Evolutionary conservation across 2,888 invertebrate genomes (phyloP), one percentile per base, ranked within the genome.

Genomic region (Apodemia hepburni): DNA sequence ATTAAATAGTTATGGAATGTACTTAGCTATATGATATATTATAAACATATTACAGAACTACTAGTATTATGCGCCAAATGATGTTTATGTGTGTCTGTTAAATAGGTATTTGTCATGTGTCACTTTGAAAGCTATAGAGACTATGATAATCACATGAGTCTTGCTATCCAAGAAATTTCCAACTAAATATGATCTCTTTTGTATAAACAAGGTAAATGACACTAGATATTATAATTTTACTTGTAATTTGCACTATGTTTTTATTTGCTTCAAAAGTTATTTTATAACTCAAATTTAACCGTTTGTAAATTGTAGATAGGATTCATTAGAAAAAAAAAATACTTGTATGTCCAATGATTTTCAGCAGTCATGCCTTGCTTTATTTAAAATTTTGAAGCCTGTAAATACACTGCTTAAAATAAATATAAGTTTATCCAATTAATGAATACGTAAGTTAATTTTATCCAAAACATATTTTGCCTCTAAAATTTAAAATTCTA

Each of bases 151-250:
- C 9, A 11, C 38, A 38, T 38, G 4, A 38, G 38, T 38, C 11
- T 12, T 1, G 38, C 4, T 2, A 38, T 11, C 3, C 38, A 12
- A 38, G 4, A 38, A 38, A 38, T 38, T 38, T 38, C 38, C 38
- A 38, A 51, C 22, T 18, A 51, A 51, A 51, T 51, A 51, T 51
- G 51, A 51, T 51, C 51, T 51, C 51, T 22, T 51, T 51, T 51
- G 51, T 51, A 18, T 51, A 27, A 51, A 2, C 51, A 51, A 51
- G 9, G 22, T 22, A 22, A 11, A 51, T 51, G 22, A 22, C 51
- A 51, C 22, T 51, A 51, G 22, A 51, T 51, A 18, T 49, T 18
- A 49, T 51, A 51, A 11, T 11, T 38, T 38, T 38, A 38, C 12
- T 0, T 38, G 3, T 38, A 38, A 38, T 38, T 38, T 38, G 38